These are phyloP conservation scores for Papilio dardanus DNA, from an alignment of 1,140 invertebrate species.

Conservation along the genomic window DNA sequence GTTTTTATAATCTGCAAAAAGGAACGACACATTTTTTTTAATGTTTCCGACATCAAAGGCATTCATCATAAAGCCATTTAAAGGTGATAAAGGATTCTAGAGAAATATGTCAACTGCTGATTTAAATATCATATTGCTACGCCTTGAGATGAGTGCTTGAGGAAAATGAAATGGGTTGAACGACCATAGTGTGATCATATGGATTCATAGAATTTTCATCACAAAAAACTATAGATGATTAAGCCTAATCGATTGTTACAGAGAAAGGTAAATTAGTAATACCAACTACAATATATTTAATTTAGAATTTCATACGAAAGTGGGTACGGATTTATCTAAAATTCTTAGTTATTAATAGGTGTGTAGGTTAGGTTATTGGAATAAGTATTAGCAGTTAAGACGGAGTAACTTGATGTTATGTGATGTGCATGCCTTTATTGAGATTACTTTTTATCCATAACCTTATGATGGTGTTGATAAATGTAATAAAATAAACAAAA, in stretches of 20 bases:
- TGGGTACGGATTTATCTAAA: no score
- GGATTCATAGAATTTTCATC: constrained; percentile 18
- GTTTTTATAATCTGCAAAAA: constrained; percentile 8
- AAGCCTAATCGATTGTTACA: background rate
- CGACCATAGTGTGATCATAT: background rate
- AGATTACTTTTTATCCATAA: background rate
- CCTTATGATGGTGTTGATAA: background rate
- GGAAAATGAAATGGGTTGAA: constrained; percentile 26
- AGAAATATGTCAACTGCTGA: constrained; percentile 6
- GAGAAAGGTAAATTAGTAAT: background rate
- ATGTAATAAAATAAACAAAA: constrained; percentile 14
- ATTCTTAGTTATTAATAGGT: no score
- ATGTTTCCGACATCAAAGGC: background rate
- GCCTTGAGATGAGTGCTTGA: background rate
- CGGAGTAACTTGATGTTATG: background rate
- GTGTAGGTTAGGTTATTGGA: no score
- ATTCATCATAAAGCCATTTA: constrained; percentile 19
- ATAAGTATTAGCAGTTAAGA: no score
- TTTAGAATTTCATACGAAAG: no score
- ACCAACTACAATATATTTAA: no score
- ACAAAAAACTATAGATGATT: constrained; percentile 3
- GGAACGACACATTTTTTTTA: background rate
- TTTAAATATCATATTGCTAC: constrained; percentile 12
- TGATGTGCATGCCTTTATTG: background rate
- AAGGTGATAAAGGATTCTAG: constrained; percentile 21